Base-by-base conservation (phyloP, 1,140 invertebrate species). In the Paracyclopina nana region DNA sequence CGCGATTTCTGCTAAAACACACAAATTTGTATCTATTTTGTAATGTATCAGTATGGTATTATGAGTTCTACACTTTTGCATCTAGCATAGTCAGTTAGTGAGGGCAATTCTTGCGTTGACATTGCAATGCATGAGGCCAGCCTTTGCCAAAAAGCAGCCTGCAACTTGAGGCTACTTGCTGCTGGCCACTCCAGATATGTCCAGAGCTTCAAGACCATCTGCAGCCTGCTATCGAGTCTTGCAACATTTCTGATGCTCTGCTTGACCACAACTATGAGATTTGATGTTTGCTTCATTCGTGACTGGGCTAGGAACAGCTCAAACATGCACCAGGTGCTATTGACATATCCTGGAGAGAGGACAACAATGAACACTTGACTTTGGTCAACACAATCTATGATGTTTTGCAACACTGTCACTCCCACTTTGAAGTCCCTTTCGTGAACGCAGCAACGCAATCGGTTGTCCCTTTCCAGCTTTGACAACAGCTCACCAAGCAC, bases 311-410 rank as follows among this genome's bases (percentile, higher is more conserved):
- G 22, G 12, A 22, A 20, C n/a, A 14, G 20, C 25, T 50, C 49
- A 22, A 50, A 50, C 20, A 11, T 12, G 14, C 49, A 50, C 49
- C 49, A 50, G 20, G 44, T 44, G 38, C 49, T 50, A 16, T 24
- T 8, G 16, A 50, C 22, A 46, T n/a, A 50, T 14, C 16, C 16
- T n/a, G 16, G 12, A 16, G 49, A 43, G 12, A 50, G 49, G 30
- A 50, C 29, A 46, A 50, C 24, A 18, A 50, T 40, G 25, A 16
- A 43, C 9, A 14, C 31, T 11, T 34, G 11, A 44, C 49, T 50
- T 20, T 27, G 16, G 16, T 50, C 49, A 11, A 50, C 14, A 11
- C 16, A 40, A 14, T 40, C 30, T 24, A 22, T 26, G 8, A 50
- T 50, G 18, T 40, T 50, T 12, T 50, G 34, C n/a, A 29, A 18